A percentile compares a stretch with the other conserved stretches of the same genome.
Conservation (phyloP, 1,140 invertebrate genomes). For the Drosophila malerkotliana region DNA sequence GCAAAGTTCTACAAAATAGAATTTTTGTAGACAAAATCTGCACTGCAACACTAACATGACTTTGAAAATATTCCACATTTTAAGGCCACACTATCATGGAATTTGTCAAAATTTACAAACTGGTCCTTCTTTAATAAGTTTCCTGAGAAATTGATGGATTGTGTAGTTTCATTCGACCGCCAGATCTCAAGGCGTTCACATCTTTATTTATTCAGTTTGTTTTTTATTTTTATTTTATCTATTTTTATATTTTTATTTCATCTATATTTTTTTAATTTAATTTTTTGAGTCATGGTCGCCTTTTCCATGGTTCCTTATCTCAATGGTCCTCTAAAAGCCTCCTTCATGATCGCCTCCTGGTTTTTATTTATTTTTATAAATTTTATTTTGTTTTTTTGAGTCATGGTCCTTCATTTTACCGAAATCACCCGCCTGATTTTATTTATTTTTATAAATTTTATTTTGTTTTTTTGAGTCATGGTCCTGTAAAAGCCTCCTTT, state of each 20-base stretch:
- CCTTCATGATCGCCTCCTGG: too few species aligned
- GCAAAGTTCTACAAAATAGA: constrained; percentile 23
- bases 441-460: too few species aligned
- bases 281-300: too few species aligned
- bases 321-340: too few species aligned
- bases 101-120: background rate
- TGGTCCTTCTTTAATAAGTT: background rate
- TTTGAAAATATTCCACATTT: background rate
- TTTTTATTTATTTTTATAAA: too few species aligned
- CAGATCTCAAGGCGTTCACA: background rate
- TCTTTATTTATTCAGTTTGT: background rate
- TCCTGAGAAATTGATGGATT: background rate
- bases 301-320: too few species aligned
- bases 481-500: too few species aligned
- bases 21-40: constrained; percentile 50
- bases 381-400: too few species aligned
- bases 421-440: too few species aligned
- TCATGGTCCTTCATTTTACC: too few species aligned
- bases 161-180: background rate
- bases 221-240: background rate
- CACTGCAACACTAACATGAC: constrained; percentile 9
- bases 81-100: constrained; percentile 27
- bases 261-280: too few species aligned
- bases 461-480: too few species aligned
- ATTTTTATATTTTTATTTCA: background rate